Evolutionary conservation across 2,888 invertebrate genomes (phyloP).

Genomic region (Syrphus vitripennis): DNA sequence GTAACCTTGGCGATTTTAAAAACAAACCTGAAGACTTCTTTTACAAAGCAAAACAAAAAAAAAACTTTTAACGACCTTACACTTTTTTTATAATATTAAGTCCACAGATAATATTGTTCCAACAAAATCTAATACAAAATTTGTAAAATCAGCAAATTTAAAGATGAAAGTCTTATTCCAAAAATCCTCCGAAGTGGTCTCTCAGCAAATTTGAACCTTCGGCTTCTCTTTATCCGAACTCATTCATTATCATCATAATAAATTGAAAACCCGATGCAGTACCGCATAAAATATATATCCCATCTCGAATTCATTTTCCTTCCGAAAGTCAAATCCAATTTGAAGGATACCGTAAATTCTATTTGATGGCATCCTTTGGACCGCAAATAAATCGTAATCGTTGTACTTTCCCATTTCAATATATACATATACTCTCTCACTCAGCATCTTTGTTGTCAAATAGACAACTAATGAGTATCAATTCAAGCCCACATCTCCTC

Average conservation of each 20-base stretch:
- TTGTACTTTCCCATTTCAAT: conserved; percentile 18
- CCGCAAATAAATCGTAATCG: conserved; percentile 59
- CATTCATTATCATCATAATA: neutral
- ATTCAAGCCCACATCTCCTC: conserved; percentile 47
- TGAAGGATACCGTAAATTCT: conserved; percentile 39
- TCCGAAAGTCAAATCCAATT: conserved; percentile 24
- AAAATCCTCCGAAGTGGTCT: neutral
- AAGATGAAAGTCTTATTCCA: neutral
- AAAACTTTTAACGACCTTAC: too few species aligned
- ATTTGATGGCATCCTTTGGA: conserved; percentile 63
- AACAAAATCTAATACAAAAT: neutral
- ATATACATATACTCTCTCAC: conserved; percentile 15
- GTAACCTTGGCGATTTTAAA: too few species aligned
- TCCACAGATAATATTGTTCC: neutral
- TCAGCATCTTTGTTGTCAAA: conserved; percentile 61
- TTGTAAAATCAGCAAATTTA: neutral
- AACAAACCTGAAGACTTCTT: too few species aligned
- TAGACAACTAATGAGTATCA: conserved; percentile 71
- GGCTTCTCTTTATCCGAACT: neutral
- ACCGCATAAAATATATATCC: neutral
- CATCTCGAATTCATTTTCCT: conserved; percentile 7
- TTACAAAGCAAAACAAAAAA: too few species aligned
- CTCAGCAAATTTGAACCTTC: neutral
- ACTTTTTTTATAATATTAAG: neutral
- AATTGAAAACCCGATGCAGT: neutral